phyloP scores from a whole-genome alignment of 2,888 invertebrate species.

The Scaptomyza reducta region DNA sequence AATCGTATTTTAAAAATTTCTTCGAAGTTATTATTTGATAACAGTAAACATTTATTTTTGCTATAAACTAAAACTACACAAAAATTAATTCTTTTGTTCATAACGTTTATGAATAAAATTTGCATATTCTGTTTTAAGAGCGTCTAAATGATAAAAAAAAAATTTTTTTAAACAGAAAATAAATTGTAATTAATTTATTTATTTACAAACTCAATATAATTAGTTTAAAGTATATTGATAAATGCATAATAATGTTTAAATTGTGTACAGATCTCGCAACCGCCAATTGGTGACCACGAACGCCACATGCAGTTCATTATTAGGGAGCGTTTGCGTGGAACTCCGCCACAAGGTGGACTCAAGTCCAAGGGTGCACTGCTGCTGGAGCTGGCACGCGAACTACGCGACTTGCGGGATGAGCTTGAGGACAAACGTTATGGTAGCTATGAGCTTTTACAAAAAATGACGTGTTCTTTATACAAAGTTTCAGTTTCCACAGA shows the following conservation, averaged over 20 bases:
- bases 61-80: no score
- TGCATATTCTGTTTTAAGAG: no score
- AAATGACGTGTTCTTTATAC: not conserved
- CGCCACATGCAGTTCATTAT: slow-evolving; percentile 93
- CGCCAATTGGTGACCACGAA: slow-evolving; percentile 93
- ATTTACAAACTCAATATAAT: not conserved
- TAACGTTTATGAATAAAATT: no score
- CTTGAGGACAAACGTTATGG: slow-evolving; percentile 88
- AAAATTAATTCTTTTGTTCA: no score
- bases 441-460: slow-evolving; percentile 38
- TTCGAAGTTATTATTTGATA: not conserved
- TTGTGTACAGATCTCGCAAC: slow-evolving; percentile 87
- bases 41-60: no score
- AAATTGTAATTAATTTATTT: no score
- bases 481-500: slow-evolving; percentile 69
- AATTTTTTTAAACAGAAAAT: no score
- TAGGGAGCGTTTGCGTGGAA: slow-evolving; percentile 92
- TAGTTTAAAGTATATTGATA: not conserved
- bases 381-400: slow-evolving; percentile 93
- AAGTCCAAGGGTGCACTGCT: slow-evolving; percentile 94
- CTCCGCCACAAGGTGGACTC: slow-evolving; percentile 88
- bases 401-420: slow-evolving; percentile 94
- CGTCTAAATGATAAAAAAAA: no score
- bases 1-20: not conserved
- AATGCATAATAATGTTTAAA: not conserved